Evolutionary conservation across 2,888 invertebrate species (phyloP).

Genomic region (Petrolisthes manimaculis): DNA sequence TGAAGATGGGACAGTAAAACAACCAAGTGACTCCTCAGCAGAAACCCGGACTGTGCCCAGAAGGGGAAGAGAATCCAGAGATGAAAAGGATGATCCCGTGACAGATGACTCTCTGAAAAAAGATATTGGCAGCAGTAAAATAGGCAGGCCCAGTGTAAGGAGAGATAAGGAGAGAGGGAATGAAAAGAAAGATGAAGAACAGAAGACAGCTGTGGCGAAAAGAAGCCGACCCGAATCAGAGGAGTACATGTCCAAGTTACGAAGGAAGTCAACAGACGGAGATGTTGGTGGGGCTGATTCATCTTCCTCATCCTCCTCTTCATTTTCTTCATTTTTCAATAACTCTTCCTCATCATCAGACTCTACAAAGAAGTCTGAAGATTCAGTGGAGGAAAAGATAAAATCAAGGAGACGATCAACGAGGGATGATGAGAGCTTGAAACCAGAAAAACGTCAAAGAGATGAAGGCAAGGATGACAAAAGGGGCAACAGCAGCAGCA

Average conservation of each 20-base stretch:
- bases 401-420: conserved; percentile 46
- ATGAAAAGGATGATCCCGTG: conserved; percentile 26
- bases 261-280: conserved; percentile 50
- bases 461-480: conserved; percentile 36
- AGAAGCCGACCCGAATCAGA: conserved; percentile 35
- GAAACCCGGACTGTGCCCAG: conserved; percentile 20
- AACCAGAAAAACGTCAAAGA: conserved; percentile 31
- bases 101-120: conserved; percentile 22
- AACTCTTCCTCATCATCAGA: conserved; percentile 12
- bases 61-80: conserved; percentile 24
- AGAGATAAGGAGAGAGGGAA: conserved; percentile 25
- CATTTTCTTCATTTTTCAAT: background rate
- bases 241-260: conserved; percentile 57
- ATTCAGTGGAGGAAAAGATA: conserved; percentile 30
- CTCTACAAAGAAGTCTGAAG: conserved; percentile 26
- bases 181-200: conserved; percentile 24
- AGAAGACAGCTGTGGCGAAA: background rate
- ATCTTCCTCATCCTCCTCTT: background rate
- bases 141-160: conserved; percentile 15
- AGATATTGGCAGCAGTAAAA: conserved; percentile 17
- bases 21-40: background rate
- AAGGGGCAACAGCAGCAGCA: conserved; percentile 23
- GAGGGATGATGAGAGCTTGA: conserved; percentile 35
- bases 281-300: conserved; percentile 13
- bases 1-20: conserved; percentile 22